Evolutionary conservation across 2,797 vertebrate species (phyloP), one percentile per base, ranked within the genome.

Genomic region (Psittacula derbiana): DNA sequence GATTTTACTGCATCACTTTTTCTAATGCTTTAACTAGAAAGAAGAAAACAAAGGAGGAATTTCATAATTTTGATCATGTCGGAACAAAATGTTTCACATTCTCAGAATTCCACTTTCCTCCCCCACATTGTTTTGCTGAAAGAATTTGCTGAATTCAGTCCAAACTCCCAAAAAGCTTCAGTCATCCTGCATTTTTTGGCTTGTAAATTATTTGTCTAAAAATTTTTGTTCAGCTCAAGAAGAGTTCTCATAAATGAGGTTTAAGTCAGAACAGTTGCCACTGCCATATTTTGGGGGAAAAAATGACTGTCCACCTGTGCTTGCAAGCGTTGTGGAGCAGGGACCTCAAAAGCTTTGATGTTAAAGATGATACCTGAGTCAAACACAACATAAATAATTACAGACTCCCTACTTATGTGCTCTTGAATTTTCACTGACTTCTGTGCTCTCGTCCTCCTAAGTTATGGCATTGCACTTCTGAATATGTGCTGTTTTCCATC

Each of bases 51-150:
- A 82, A 86, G 38, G 64, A 84, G 4, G 47, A 95, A 92, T 86
- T 92, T 65, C 90, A 73, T 67, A 67, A 94, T 95, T 96, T 96
- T 69, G 65, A 85, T 85, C 92, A 92, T 71, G 81, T 87, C 7
- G 0, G 84, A 82, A 92, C 64, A 89, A 83, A 95, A 95, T 64
- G 93, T 91, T 96, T 95, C 83, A 80, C 94, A 96, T 96, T 96
- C 96, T 97, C 91, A 91, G 72, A 96, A 96, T 97, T 97, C 93
- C 60, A 23, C 71, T 70, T 92, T 90, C 92, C 83, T 96, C 94
- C 93, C 71, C 90, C 81, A 1, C 88, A 91, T 90, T 92, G 81
- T 94, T 95, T 89, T 78, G 75, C 86, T 89, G 78, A 94, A 93
- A 96, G 88, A 93, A 91, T 95, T 87, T 91, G 47, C 81, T 96